Evolutionary conservation across 2,113 vertebrate species (phyloP).

Genomic region (Dicentrarchus labrax): DNA sequence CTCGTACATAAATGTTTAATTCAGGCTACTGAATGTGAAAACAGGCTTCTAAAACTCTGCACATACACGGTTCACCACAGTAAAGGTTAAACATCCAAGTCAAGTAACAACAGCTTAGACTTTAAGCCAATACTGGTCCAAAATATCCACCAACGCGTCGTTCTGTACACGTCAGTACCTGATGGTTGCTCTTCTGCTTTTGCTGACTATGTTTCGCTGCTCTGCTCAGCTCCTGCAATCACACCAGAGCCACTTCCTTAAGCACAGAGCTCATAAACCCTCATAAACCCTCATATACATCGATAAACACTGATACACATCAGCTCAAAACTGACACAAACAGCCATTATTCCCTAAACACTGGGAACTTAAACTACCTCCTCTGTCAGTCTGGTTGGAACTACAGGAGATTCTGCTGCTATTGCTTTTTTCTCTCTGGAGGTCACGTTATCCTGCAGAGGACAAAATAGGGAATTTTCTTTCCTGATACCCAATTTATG

Average conservation of each 20-base stretch:
- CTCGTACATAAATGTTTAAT: too few relatives aligned
- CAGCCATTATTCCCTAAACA: not conserved
- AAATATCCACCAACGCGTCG: not conserved
- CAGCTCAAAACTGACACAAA: not conserved
- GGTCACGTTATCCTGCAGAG: constrained; percentile 40
- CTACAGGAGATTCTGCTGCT: constrained; percentile 27
- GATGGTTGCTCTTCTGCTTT: constrained; percentile 38
- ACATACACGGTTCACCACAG: too few relatives aligned
- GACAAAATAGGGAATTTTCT: not conserved
- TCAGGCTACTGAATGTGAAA: too few relatives aligned
- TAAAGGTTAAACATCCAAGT: too few relatives aligned
- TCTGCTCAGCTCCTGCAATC: constrained; percentile 60
- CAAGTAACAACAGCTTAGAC: too few relatives aligned
- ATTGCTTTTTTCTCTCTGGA: constrained; percentile 42
- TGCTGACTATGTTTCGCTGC: not conserved
- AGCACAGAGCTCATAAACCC: not conserved
- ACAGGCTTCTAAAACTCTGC: not conserved
- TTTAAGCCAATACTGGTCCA: not conserved
- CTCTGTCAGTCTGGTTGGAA: constrained; percentile 41
- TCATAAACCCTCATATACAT: not conserved
- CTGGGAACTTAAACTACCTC: constrained; percentile 32
- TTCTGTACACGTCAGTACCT: constrained; percentile 22
- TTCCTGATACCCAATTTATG: not conserved
- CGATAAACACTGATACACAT: not conserved
- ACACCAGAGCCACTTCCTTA: constrained; percentile 22